phyloP scores from a whole-genome alignment of 1,140 invertebrate genomes.

The Temnothorax curvispinosus region DNA sequence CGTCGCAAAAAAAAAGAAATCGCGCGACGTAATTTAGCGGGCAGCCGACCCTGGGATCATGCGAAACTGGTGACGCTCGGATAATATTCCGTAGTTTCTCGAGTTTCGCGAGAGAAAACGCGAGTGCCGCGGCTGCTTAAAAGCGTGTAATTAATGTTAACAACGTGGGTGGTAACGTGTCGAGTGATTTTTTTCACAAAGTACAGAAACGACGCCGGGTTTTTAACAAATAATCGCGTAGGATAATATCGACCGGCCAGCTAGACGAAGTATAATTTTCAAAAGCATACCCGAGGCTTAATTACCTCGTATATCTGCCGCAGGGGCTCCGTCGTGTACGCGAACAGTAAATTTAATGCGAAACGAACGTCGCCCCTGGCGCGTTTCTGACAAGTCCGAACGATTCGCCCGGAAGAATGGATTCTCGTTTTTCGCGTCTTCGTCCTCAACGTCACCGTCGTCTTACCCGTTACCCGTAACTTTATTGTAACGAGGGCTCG shows the following conservation, averaged over 20 bases:
- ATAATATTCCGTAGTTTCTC: conserved; percentile 24
- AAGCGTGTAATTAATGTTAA: conserved; percentile 48
- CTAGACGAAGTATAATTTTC: conserved; percentile 27
- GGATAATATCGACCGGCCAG: not conserved
- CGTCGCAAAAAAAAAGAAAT: not conserved
- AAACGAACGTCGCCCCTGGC: conserved; percentile 34
- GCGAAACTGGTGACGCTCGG: not conserved
- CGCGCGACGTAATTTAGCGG: conserved; percentile 4
- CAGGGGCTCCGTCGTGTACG: not conserved
- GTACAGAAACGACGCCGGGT: not conserved
- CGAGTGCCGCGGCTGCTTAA: not conserved
- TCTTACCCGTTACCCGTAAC: conserved; percentile 60
- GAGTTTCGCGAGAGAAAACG: not conserved
- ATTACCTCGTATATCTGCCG: conserved; percentile 34
- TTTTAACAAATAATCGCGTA: not conserved
- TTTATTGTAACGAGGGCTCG: conserved; percentile 71
- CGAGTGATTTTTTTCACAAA: conserved; percentile 6
- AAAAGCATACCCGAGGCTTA: conserved; percentile 27
- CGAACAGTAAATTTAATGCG: conserved; percentile 49
- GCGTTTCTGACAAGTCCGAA: conserved; percentile 50
- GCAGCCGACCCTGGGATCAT: not conserved
- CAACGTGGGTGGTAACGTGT: not conserved
- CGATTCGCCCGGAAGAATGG: conserved; percentile 57
- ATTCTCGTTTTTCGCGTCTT: conserved; percentile 56
- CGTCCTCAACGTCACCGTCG: conserved; percentile 13